Conservation (phyloP, 2,888 invertebrate genomes). For the Ganaspis brasiliensis region DNA sequence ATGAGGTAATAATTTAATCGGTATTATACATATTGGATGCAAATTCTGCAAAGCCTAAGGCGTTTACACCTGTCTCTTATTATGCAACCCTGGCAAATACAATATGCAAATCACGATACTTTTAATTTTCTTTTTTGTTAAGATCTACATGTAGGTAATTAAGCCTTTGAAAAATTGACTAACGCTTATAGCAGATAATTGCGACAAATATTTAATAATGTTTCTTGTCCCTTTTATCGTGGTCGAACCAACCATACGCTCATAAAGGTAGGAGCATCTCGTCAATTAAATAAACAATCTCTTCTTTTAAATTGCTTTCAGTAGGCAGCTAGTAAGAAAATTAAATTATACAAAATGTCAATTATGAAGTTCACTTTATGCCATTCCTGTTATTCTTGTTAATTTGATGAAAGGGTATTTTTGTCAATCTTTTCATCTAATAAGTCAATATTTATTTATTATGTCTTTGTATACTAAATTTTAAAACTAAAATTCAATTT, state of each 20-base stretch:
- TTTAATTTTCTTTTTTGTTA: neutral
- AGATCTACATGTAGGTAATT: conserved; percentile 12
- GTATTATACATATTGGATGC: conserved; percentile 18
- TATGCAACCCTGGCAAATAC: neutral
- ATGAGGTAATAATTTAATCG: neutral
- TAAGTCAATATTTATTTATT: too few species aligned
- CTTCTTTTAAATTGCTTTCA: neutral
- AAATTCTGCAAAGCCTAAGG: neutral
- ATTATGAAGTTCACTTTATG: too few species aligned
- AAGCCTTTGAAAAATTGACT: neutral
- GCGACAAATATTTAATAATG: conserved; percentile 17
- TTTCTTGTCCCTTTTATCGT: neutral
- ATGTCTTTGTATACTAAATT: too few species aligned
- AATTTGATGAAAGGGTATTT: too few species aligned
- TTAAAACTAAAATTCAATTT: too few species aligned
- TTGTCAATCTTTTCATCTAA: too few species aligned
- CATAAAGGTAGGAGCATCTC: neutral
- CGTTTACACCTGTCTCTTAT: conserved; percentile 20
- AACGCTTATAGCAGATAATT: neutral
- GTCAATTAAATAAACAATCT: neutral
- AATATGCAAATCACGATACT: neutral
- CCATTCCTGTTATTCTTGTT: too few species aligned
- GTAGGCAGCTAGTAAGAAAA: neutral
- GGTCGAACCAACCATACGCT: neutral
- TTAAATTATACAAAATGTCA: too few species aligned